Base-by-base conservation (phyloP, 53 echinoderm and acorn worm genomes). In the Echinometra lucunter region DNA sequence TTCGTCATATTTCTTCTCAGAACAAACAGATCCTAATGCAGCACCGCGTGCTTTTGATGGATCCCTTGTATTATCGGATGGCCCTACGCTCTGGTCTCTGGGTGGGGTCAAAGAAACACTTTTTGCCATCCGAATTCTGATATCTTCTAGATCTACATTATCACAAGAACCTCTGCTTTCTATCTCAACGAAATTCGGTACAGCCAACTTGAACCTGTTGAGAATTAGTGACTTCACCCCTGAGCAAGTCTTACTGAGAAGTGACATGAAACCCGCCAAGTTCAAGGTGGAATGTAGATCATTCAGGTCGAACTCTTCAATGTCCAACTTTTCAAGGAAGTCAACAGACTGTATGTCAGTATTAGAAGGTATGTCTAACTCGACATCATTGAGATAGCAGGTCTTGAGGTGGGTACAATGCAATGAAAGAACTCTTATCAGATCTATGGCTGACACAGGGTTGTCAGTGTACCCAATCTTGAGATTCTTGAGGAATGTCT, bases 131-230 rank as follows among this genome's bases (percentile, higher is more conserved):
- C 72, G 72, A 35, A 72, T 34, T 4, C 72, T 32, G 72, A 72
- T 72, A 12, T 72, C 72, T 28, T 72, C 72, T 6, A 72, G 72
- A 11, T 72, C 30, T 72, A 10, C 12, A 35, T 35, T 72, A 34
- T 72, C 72, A 72, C 10, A 72, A 10, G 35, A 35, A 72, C 72
- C 72, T 16, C 8, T 35, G 32, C 32, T 72, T 72, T 12, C 35
- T 72, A 72, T 30, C 35, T 72, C 72, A 35, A 5, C 72, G 10
- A 72, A 34, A 35, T 72, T 28, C 35, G 72, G 72, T 11, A 72
- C 35, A 34, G 72, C 32, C 72, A 72, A 72, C 72, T 72, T 72
- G 34, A 72, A 72, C 6, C 72, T 72, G 72, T 72, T 72, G 72
- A 72, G 72, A 16, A 35, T 34, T 35, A 72, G 32, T 35, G 34